Percentiles rank a stretch among this genome's conserved stretches.
phyloP scores from a whole-genome alignment of 2,888 invertebrate genomes.

The Leptopilina syphax region DNA sequence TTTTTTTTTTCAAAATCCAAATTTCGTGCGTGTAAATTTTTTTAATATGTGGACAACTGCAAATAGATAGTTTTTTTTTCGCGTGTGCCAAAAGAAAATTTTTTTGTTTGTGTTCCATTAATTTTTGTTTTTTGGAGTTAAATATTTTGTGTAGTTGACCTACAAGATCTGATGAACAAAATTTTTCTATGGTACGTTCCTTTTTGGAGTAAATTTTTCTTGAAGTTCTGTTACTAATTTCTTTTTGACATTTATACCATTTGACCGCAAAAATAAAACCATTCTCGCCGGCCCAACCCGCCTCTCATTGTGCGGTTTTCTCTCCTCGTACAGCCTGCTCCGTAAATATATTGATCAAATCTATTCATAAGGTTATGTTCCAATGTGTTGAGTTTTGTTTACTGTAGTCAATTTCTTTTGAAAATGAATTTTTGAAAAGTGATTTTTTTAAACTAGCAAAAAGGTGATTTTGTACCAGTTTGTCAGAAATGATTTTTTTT shows the following conservation, averaged over 20 bases:
- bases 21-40: constrained; percentile 41
- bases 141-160: constrained; percentile 20
- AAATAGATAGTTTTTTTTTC: constrained; percentile 29
- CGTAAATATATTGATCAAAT: constrained; percentile 12
- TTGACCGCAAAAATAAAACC: background rate
- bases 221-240: background rate
- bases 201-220: background rate
- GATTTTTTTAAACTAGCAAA: no score
- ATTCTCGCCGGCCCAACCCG: constrained; percentile 6
- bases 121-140: background rate
- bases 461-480: no score
- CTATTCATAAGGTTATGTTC: background rate
- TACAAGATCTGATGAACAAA: background rate
- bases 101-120: constrained; percentile 22
- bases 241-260: background rate
- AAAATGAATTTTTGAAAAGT: no score
- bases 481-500: no score
- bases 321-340: constrained; percentile 2
- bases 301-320: constrained; percentile 12
- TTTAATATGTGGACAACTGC: constrained; percentile 38
- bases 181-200: constrained; percentile 18
- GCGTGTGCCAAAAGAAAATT: background rate
- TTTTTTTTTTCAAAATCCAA: background rate
- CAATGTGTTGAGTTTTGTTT: background rate
- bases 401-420: no score